phyloP scores from a whole-genome alignment of 2,113 vertebrate species.

The Thomomys bottae region DNA sequence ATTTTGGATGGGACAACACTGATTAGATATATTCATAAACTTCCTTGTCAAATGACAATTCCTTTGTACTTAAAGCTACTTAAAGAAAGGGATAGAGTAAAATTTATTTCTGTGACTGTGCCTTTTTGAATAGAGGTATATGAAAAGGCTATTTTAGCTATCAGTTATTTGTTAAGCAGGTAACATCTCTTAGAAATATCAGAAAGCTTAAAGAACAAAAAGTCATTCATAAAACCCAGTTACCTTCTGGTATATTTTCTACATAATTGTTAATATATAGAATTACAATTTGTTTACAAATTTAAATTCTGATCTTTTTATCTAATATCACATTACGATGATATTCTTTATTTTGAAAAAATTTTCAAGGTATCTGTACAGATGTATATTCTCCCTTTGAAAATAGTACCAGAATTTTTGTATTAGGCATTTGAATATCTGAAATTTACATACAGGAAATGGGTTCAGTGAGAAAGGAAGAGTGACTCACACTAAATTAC shows the following conservation, averaged over 20 bases:
- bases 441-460: background rate
- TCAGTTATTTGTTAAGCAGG: too few species aligned
- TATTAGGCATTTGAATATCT: background rate
- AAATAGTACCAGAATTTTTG: background rate
- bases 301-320: background rate
- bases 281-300: background rate
- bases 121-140: too few species aligned
- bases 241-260: background rate
- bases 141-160: too few species aligned
- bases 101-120: too few species aligned
- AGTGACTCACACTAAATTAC: background rate
- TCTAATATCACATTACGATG: background rate
- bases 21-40: too few species aligned
- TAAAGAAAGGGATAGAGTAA: too few species aligned
- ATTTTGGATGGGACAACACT: too few species aligned
- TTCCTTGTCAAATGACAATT: too few species aligned
- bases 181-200: background rate
- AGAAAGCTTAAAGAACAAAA: background rate
- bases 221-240: background rate
- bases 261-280: background rate
- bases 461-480: background rate
- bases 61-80: too few species aligned
- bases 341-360: background rate
- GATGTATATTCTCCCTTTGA: background rate
- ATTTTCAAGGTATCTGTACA: background rate